Base-by-base conservation (phyloP, 1,140 invertebrate species). In the Zaprionus africanus region DNA sequence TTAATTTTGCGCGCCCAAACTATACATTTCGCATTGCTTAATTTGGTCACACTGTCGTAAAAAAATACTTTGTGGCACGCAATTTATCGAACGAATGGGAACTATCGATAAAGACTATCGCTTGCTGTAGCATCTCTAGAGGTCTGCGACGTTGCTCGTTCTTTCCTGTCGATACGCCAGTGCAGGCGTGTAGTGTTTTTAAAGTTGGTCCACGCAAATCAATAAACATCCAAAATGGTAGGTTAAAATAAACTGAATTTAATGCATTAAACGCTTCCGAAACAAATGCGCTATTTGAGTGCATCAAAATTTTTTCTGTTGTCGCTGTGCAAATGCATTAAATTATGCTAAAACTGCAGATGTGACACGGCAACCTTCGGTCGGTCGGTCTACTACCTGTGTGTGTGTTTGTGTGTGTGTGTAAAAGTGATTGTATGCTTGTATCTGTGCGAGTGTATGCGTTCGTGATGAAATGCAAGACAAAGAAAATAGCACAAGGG, bases 141-240 rank as follows among this genome's bases (percentile, higher is more conserved):
- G 46, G 41, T 46, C 49, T 43, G 65, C 73, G 46, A 76, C 73
- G 38, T 76, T 60, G 60, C 64, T 69, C 93, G 92, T 92, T 94
- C 93, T 93, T 94, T 94, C 94, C 94, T 94, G 93, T 95, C 95
- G 95, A 95, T 83, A 95, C 96, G 96, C 96, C 96, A 96, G 96
- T 95, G 95, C 95, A 96, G 96, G 95, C 95, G 96, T 95, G 96
- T 96, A 94, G 95, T 96, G 93, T 94, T 95, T 95, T 95, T 94
- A 93, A 94, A 93, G 93, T 93, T 90, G 78, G 64, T 83, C 93
- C 94, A 94, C 92, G 82, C 94, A 94, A 95, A 97, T 97, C 96
- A 93, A 92, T 93, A 94, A 96, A 95, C 96, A 97, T 97, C 96
- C 96, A 97, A 96, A 93, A 97, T 97, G 96, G 96, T 97, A 94